These are phyloP conservation scores for Grus americana DNA, from an alignment of 2,113 vertebrate genomes.

Conservation along the genomic window DNA sequence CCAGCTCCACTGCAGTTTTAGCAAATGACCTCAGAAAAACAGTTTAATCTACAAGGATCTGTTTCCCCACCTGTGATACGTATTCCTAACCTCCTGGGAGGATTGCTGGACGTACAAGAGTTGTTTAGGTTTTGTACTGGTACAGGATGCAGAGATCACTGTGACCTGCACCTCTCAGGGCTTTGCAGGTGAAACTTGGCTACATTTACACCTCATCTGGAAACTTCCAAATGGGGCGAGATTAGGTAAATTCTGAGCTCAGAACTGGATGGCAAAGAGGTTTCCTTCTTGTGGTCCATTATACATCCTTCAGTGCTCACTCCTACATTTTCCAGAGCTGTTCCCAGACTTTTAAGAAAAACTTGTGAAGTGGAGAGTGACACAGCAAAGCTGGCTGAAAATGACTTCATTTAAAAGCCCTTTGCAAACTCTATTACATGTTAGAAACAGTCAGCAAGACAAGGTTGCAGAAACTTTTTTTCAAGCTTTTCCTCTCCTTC, in stretches of 20 bases:
- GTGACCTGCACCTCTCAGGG: neutral
- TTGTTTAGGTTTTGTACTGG: neutral
- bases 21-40: neutral
- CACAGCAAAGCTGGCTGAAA: neutral
- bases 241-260: neutral
- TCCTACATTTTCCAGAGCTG: neutral
- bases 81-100: neutral
- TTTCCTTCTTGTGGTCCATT: slow-evolving; percentile 1
- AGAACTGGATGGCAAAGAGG: neutral
- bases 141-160: neutral
- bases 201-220: neutral
- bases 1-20: neutral
- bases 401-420: neutral
- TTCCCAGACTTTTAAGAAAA: slow-evolving; percentile 27
- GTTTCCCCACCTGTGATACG: neutral
- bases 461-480: neutral
- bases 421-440: neutral
- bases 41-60: neutral
- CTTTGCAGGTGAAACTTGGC: neutral
- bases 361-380: neutral
- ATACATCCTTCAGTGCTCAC: neutral
- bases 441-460: neutral
- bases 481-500: neutral
- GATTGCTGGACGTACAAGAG: neutral
- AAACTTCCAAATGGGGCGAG: neutral